Base-by-base conservation (phyloP, 1,140 invertebrate genomes). In the Acromyrmex charruanus region DNA sequence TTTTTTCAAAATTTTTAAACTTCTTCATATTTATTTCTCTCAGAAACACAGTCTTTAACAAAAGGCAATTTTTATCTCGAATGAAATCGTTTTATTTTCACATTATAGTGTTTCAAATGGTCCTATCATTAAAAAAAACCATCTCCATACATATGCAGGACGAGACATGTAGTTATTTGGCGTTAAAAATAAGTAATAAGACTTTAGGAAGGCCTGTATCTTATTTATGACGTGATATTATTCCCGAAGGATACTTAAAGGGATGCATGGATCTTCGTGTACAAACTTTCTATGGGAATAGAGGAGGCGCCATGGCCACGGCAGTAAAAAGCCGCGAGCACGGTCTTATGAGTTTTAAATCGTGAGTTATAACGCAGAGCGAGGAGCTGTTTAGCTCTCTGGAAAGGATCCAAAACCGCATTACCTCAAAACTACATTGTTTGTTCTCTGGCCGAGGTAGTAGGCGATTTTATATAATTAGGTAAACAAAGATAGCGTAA, bases 311-410 rank as follows among this genome's bases (percentile, higher is more conserved):
- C 58, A 35, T 1, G 58, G n/a, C 58, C 18, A 28, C 21, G 75
- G 58, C 88, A 39, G 89, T 91, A 90, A 92, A 87, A 82, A 87
- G 68, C 66, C 25, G 82, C 58, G 79, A 89, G 81, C 81, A 59
- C 77, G 66, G 63, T 61, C 89, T 90, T 85, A 88, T 59, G 81
- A 90, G 88, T 92, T 93, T 91, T 88, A 92, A 93, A 93, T 92
- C 85, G 86, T 88, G 74, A 93, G 85, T 93, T 93, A 91, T 87
- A 88, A 84, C 69, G 72, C 39, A 77, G 28, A 81, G 68, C 72
- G 82, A 81, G 69, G 14, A 55, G 51, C 53, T 68, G 88, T 25
- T 86, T 81, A 75, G 82, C 69, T 63, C 44, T 77, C 63, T 74
- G 75, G 49, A 59, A 55, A 1, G 28, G 10, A 85, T 84, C 72